Base-by-base conservation (phyloP, 2,113 vertebrate species). In the Rhombomys opimus region DNA sequence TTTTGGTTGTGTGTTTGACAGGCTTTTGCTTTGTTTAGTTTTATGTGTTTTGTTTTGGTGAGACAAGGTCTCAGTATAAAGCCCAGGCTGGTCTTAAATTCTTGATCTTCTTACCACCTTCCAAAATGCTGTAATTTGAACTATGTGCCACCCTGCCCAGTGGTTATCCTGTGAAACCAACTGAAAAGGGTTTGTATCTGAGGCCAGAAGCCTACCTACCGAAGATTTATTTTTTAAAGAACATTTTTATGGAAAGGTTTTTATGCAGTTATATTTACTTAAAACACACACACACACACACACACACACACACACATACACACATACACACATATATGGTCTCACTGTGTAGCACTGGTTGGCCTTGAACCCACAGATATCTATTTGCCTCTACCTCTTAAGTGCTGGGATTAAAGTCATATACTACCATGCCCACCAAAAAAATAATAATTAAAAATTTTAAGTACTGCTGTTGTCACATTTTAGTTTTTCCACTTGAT, bases 401-500 rank as follows among this genome's bases (percentile, higher is more conserved):
- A 84, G 23, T 84, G 13, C 38, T 85, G 23, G 81, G n/a, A 63
- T 84, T 84, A 38, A 84, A 63, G n/a, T 61, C n/a, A 84, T 63
- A 0, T 1, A 63, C 57, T 13, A 82, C 14, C 59, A 41, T 63
- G 61, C 59, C 38, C 38, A 65, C 59, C 59, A 63, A 2, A 77
- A 77, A 81, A 54, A n/a, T 86, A 61, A 15, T 41, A 63, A 30
- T 84, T 27, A 61, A 81, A 80, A 38, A 41, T 63, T 93, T 27
- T 86, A 35, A 93, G 89, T 81, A 32, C 30, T 89, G 11, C 30
- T 35, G 14, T 91, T 73, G 30, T 77, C 63, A 91, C 12, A 50
- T 94, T 90, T 95, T 93, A 94, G 38, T 63, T 88, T 97, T 96
- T 92, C 20, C 22, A 15, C 93, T 95, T 93, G 54, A 41, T 85